These are phyloP conservation scores for Gyps fulvus DNA, from an alignment of 2,113 vertebrate species.

Conservation along the genomic window DNA sequence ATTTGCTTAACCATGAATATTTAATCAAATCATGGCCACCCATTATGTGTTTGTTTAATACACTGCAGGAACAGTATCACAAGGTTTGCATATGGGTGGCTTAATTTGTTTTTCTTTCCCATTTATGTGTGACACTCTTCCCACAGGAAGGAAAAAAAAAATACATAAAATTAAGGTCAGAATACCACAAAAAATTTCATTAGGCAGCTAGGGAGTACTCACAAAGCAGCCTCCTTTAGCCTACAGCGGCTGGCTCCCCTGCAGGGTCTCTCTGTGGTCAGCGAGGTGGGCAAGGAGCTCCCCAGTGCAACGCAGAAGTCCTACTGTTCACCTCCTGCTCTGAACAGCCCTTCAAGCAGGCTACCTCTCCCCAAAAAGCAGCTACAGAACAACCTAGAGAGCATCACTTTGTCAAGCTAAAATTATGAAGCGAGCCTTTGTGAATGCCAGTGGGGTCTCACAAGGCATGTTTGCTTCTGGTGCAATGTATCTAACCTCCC, in stretches of 20 bases:
- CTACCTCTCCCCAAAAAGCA: neutral
- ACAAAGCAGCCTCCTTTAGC: neutral
- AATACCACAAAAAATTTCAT: neutral
- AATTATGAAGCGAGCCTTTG: neutral
- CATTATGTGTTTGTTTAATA: conserved; percentile 11
- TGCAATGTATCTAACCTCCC: no score
- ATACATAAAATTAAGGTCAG: neutral
- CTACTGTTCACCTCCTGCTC: neutral
- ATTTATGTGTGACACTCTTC: neutral
- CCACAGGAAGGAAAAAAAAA: neutral
- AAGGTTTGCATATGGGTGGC: neutral
- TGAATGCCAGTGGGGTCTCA: neutral
- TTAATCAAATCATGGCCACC: neutral
- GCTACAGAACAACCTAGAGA: neutral
- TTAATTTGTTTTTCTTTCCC: conserved; percentile 23
- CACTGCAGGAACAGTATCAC: neutral
- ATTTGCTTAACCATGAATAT: neutral
- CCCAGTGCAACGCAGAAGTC: neutral
- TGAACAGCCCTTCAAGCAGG: neutral
- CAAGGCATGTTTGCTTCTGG: neutral
- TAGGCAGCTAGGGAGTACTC: neutral
- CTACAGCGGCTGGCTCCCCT: neutral
- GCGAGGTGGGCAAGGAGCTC: neutral
- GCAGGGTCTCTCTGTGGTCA: neutral
- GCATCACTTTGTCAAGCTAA: neutral